A percentile compares a stretch with the other conserved stretches of the same genome.
phyloP scores from a whole-genome alignment of 2,113 vertebrate species.

The Zapornia atra region DNA sequence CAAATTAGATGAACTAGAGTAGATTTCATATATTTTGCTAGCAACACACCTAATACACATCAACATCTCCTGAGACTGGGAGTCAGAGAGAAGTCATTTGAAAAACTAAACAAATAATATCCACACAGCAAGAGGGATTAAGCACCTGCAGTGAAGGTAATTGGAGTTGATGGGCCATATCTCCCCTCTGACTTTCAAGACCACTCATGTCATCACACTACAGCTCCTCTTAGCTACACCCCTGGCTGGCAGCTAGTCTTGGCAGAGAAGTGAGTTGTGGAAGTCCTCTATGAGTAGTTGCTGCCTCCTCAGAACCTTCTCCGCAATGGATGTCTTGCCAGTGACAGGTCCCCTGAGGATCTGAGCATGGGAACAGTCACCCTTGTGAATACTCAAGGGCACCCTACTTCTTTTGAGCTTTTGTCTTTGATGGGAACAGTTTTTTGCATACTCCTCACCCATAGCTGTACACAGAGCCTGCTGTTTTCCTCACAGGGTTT shows the following conservation, averaged over 20 bases:
- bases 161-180: slow-evolving; percentile 29
- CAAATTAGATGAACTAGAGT: slow-evolving; percentile 13
- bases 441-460: not conserved
- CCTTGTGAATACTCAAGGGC: not conserved
- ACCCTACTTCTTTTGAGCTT: not conserved
- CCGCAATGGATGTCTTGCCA: not conserved
- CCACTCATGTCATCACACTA: not conserved
- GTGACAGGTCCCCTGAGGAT: not conserved
- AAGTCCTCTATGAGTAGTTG: not conserved
- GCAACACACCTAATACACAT: not conserved
- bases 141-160: slow-evolving; percentile 26
- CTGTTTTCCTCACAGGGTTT: not conserved
- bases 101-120: slow-evolving; percentile 54
- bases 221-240: not conserved
- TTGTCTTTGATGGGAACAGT: not conserved
- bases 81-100: slow-evolving; percentile 5
- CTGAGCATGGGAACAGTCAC: not conserved
- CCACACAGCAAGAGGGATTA: slow-evolving; percentile 38
- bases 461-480: not conserved
- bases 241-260: slow-evolving; percentile 3
- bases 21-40: slow-evolving; percentile 33
- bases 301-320: not conserved
- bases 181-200: slow-evolving; percentile 31
- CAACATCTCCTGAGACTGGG: not conserved
- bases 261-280: not conserved